Conservation (phyloP, 2,113 vertebrate species). For the Cavia porcellus region DNA sequence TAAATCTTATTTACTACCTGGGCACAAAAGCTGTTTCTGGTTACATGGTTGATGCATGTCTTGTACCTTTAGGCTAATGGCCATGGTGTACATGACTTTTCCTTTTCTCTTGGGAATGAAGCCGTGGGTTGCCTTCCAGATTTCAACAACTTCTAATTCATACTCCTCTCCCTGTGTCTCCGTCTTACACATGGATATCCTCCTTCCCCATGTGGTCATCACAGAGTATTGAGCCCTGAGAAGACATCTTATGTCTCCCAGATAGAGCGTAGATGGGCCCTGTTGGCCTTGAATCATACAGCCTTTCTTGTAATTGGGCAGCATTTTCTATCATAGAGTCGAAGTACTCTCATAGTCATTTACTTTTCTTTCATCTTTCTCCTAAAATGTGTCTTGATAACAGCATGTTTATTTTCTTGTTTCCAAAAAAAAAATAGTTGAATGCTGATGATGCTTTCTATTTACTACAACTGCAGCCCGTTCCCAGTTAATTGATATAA, state of each 20-base stretch:
- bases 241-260: not conserved
- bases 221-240: not conserved
- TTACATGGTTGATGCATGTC: not conserved
- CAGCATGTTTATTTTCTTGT: conserved; percentile 49
- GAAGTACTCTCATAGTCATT: not conserved
- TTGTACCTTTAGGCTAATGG: not conserved
- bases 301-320: not conserved
- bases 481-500: conserved; percentile 66
- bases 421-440: conserved; percentile 56
- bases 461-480: conserved; percentile 53
- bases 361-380: conserved; percentile 51
- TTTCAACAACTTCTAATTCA: not conserved
- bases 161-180: not conserved
- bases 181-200: not conserved
- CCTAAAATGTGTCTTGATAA: conserved; percentile 57
- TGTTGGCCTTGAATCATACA: not conserved
- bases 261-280: accelerated
- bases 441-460: not conserved
- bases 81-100: not conserved
- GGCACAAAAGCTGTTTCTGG: not conserved
- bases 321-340: not conserved
- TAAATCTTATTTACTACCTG: not conserved
- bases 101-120: not conserved
- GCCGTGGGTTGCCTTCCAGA: not conserved
- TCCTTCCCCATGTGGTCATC: not conserved